phyloP scores from a whole-genome alignment of 2,113 vertebrate genomes.

The Chiloscyllium plagiosum region DNA sequence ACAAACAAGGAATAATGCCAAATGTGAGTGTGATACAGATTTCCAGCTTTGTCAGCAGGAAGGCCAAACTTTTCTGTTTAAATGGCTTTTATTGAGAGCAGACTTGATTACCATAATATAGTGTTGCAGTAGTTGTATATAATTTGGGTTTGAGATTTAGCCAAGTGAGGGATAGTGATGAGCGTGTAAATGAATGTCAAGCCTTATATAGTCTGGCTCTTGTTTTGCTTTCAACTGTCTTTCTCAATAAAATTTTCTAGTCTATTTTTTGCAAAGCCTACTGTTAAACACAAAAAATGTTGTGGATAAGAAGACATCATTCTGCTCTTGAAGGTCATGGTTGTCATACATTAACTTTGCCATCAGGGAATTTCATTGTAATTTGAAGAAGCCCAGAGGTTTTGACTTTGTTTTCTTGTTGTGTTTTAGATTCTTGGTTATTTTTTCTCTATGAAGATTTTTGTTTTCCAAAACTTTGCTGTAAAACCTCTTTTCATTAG shows the following conservation, averaged over 20 bases:
- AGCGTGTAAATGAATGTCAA: neutral
- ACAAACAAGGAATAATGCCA: slow-evolving; percentile 22
- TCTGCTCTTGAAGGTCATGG: neutral
- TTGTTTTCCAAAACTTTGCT: neutral
- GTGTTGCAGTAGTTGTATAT: slow-evolving; percentile 14
- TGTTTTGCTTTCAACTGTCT: neutral
- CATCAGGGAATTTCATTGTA: neutral
- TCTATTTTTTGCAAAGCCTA: neutral
- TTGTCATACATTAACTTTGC: neutral
- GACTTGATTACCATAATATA: neutral
- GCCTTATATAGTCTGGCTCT: neutral
- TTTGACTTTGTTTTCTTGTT: neutral
- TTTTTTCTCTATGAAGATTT: neutral
- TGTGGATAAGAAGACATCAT: neutral
- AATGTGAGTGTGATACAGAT: slow-evolving; percentile 27
- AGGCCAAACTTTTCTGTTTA: slow-evolving; percentile 23
- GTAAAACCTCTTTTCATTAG: neutral
- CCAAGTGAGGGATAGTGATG: neutral
- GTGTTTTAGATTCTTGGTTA: too few species aligned
- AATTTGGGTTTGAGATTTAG: neutral
- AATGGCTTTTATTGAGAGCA: neutral
- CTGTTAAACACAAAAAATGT: neutral
- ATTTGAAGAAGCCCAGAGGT: neutral
- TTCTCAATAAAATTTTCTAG: neutral
- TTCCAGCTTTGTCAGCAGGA: neutral